Evolutionary conservation across 2,113 vertebrate genomes (phyloP).

Genomic region (Puma concolor): DNA sequence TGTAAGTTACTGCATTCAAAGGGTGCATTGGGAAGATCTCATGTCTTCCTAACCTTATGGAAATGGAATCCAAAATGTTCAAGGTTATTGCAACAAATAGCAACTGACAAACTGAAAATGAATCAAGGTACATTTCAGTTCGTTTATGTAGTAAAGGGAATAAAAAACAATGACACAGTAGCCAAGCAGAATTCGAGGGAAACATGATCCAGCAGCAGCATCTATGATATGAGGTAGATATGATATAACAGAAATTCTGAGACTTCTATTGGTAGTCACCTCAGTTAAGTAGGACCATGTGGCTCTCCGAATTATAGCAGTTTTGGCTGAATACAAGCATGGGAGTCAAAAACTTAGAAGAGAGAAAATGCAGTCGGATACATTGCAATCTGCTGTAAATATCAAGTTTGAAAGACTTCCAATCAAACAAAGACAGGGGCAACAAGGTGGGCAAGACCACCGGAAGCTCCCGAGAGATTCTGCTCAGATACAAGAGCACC

Average conservation of each 20-base stretch:
- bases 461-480: neutral
- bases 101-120: neutral
- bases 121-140: neutral
- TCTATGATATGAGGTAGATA: too few species aligned
- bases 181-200: neutral
- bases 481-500: neutral
- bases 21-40: neutral
- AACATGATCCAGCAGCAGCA: neutral
- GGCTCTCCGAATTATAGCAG: neutral
- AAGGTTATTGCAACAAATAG: neutral
- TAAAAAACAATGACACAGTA: neutral
- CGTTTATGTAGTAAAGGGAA: neutral
- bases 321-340: neutral
- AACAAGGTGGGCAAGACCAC: neutral
- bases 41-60: neutral
- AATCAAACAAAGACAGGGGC: neutral
- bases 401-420: neutral
- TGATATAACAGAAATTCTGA: neutral
- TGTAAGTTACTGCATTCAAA: neutral
- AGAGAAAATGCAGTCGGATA: neutral
- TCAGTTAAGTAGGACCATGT: neutral
- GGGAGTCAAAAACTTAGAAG: neutral
- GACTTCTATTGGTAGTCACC: neutral
- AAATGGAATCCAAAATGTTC: neutral
- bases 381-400: neutral